These are phyloP conservation scores for Bubo scandiacus DNA, from an alignment of 2,113 vertebrate genomes.

Conservation along the genomic window DNA sequence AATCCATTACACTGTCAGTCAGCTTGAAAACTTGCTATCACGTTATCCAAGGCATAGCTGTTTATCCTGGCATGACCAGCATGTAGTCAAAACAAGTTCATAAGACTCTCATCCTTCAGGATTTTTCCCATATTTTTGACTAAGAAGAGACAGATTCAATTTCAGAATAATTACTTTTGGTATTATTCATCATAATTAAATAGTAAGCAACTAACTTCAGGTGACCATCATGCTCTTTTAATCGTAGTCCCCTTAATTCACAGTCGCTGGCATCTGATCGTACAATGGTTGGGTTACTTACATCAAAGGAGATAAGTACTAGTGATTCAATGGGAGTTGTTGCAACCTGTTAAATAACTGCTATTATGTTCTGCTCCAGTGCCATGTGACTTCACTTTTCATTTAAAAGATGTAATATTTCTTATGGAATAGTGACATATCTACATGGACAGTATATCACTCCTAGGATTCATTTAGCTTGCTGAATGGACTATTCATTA, in stretches of 20 bases:
- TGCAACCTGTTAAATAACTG: neutral
- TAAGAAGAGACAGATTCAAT: neutral
- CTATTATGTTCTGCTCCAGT: neutral
- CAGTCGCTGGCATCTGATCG: neutral
- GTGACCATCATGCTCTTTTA: neutral
- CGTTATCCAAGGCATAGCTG: neutral
- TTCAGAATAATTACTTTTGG: neutral
- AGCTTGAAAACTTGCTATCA: neutral
- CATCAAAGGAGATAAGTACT: neutral
- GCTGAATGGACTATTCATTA: neutral
- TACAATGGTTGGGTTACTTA: neutral
- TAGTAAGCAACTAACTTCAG: neutral
- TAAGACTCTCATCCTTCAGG: neutral
- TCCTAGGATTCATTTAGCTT: neutral
- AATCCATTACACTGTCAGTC: neutral
- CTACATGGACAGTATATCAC: neutral
- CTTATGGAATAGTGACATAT: neutral
- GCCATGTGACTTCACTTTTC: neutral
- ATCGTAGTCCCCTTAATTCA: neutral
- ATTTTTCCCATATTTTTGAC: neutral
- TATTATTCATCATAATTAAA: neutral
- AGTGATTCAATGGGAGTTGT: neutral
- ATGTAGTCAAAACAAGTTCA: neutral
- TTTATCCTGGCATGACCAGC: neutral
- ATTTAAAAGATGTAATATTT: neutral